A percentile compares a stretch with the other conserved stretches of the same genome.
Evolutionary conservation across 2,888 invertebrate species (phyloP).

Genomic region (Operophtera brumata): DNA sequence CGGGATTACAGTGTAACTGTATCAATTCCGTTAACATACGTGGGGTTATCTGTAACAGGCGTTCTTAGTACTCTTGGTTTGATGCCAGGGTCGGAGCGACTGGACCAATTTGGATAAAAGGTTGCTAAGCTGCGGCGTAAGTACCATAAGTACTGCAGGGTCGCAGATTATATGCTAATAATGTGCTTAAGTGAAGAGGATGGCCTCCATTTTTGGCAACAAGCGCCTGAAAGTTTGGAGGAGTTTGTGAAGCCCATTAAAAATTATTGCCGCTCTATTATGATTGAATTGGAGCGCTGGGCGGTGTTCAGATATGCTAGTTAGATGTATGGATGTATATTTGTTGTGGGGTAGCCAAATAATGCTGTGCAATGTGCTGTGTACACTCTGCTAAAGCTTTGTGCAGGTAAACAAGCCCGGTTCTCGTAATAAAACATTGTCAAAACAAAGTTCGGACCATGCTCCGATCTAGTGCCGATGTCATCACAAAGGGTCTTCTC

Average conservation of each 20-base stretch:
- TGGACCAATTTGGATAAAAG: constrained; percentile 35
- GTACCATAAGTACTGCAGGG: constrained; percentile 23
- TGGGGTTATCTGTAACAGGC: constrained; percentile 15
- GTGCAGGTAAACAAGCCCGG: too few species aligned
- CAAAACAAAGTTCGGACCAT: too few species aligned
- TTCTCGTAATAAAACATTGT: too few species aligned
- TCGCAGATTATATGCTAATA: constrained; percentile 34
- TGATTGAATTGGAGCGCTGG: constrained; percentile 4
- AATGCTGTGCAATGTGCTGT: too few species aligned
- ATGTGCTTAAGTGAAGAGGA: constrained; percentile 32
- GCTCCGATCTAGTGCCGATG: too few species aligned
- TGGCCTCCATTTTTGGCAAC: constrained; percentile 28
- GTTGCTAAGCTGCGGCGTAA: constrained; percentile 24
- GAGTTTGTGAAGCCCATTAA: constrained; percentile 26
- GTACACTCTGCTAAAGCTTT: too few species aligned
- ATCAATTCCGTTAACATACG: constrained; percentile 5
- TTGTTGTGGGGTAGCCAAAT: neutral
- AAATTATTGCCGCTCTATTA: constrained; percentile 24
- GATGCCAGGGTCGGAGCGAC: constrained; percentile 29
- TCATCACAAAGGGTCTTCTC: too few species aligned
- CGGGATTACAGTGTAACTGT: neutral
- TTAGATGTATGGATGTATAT: neutral
- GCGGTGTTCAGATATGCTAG: neutral
- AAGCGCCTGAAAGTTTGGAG: constrained; percentile 21
- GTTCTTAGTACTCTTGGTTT: constrained; percentile 28